Evolutionary conservation across 2,113 vertebrate genomes (phyloP).

Genomic region (Hystrix brachyura): DNA sequence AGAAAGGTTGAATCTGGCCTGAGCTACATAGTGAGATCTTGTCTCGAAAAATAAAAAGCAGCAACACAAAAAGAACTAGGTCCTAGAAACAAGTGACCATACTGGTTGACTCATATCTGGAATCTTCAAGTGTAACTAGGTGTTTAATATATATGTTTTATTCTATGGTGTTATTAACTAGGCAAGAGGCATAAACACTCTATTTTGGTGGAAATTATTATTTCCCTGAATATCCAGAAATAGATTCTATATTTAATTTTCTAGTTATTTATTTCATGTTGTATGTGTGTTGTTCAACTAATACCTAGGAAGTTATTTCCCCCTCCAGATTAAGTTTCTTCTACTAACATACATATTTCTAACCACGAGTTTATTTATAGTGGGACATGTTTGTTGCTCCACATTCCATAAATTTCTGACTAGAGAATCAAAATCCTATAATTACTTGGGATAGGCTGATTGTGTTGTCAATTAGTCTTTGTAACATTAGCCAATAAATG

Average conservation of each 20-base stretch:
- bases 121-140: neutral
- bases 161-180: neutral
- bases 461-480: neutral
- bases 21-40: too few relatives aligned
- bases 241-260: neutral
- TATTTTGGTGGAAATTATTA: constrained; percentile 39
- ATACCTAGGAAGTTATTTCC: neutral
- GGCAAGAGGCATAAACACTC: neutral
- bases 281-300: neutral
- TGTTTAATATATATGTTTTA: constrained; percentile 1
- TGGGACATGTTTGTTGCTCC: neutral
- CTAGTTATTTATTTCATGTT: constrained; percentile 28
- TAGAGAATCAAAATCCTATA: constrained; percentile 20
- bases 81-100: neutral
- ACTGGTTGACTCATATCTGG: neutral
- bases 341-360: neutral
- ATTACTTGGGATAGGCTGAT: neutral
- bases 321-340: neutral
- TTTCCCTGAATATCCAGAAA: constrained; percentile 5
- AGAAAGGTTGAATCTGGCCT: neutral
- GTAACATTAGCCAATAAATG: constrained; percentile 21
- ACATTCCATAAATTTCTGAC: neutral
- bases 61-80: neutral
- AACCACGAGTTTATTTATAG: constrained; percentile 44
- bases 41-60: too few relatives aligned